Evolutionary conservation across 2,797 vertebrate species (phyloP).

Genomic region (Sarcophilus harrisii): DNA sequence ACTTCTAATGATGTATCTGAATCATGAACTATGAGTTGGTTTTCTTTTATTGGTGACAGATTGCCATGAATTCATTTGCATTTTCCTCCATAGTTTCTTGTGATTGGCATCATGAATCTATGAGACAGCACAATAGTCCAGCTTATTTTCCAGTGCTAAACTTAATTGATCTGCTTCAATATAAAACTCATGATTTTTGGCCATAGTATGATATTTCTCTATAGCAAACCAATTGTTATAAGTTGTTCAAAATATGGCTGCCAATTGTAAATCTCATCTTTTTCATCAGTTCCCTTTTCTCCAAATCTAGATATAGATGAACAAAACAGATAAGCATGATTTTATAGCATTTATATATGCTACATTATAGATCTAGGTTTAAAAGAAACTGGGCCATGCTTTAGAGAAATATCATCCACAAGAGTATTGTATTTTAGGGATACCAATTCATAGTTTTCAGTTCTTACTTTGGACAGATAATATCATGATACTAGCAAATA

Average conservation of each 20-base stretch:
- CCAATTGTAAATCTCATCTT: not conserved
- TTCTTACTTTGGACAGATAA: not conserved
- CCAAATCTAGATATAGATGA: not conserved
- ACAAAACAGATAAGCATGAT: not conserved
- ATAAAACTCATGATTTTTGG: not conserved
- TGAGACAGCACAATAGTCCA: not conserved
- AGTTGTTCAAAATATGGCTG: not conserved
- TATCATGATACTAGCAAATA: not conserved
- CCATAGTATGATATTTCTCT: not conserved
- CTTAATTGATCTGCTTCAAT: not conserved
- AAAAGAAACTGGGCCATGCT: not conserved
- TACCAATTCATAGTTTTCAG: not conserved
- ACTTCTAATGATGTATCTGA: not conserved
- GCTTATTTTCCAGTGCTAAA: not conserved
- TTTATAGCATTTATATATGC: not conserved
- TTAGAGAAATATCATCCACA: not conserved
- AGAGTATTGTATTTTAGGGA: not conserved
- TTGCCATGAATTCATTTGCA: not conserved
- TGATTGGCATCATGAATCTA: not conserved
- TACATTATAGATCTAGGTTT: not conserved
- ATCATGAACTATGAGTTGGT: not conserved
- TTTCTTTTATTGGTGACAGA: not conserved
- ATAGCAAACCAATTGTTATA: not conserved
- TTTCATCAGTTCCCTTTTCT: not conserved
- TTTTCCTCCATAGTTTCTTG: not conserved